phyloP scores from a whole-genome alignment of 2,888 invertebrate species.

The Dorcus parallelipipedus region DNA sequence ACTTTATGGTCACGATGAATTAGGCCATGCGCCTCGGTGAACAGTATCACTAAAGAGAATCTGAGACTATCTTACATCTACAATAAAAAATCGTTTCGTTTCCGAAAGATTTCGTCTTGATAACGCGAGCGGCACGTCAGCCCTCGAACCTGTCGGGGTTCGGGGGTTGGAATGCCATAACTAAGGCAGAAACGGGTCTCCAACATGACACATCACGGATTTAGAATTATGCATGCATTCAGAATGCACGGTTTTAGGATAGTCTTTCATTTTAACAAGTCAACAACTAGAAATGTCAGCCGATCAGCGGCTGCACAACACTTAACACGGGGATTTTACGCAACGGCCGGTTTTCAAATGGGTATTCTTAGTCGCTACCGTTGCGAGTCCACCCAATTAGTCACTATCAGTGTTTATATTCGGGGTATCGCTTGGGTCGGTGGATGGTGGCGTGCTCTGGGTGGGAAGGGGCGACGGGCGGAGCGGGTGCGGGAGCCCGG shows the following conservation, averaged over 20 bases:
- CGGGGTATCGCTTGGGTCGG: conserved; percentile 62
- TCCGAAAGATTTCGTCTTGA: conserved; percentile 42
- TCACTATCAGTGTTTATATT: conserved; percentile 73
- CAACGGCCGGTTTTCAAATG: conserved; percentile 1
- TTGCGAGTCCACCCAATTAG: conserved; percentile 39
- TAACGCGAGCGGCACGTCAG: conserved; percentile 18
- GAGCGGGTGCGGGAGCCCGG: conserved; percentile 51
- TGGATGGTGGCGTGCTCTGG: conserved; percentile 55
- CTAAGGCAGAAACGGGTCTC: conserved; percentile 47
- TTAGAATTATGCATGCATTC: conserved; percentile 47
- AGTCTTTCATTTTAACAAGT: conserved; percentile 31
- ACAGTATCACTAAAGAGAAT: conserved; percentile 40
- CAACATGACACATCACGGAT: conserved; percentile 40
- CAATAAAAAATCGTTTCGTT: conserved; percentile 47
- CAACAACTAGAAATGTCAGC: conserved; percentile 38
- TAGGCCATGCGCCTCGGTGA: conserved; percentile 35
- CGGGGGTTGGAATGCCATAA: conserved; percentile 35
- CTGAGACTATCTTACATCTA: conserved; percentile 44
- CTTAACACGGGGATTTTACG: conserved; percentile 35
- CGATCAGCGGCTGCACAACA: conserved; percentile 38
- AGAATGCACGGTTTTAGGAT: conserved; percentile 31
- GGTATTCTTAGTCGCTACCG: conserved; percentile 16
- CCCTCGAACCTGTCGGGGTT: conserved; percentile 10
- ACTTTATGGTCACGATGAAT: conserved; percentile 21
- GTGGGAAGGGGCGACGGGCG: conserved; percentile 45